Base-by-base conservation (phyloP, 2,113 vertebrate species). In the Struthio camelus region DNA sequence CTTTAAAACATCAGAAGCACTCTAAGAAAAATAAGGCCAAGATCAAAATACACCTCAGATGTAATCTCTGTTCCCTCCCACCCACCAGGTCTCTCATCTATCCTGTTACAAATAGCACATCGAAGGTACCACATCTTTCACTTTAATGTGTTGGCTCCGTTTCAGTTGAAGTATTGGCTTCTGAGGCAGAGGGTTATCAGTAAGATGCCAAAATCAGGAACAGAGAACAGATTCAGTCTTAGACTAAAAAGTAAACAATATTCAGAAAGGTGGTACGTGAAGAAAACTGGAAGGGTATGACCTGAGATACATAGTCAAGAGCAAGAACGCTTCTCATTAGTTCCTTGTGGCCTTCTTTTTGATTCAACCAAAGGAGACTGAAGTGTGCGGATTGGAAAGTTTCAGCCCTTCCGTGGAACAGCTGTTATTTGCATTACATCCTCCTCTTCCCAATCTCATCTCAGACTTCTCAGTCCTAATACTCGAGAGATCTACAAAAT, bases 31-130 rank as follows among this genome's bases (percentile, higher is more conserved):
- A 62, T 30, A 77, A 69, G 56, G 79, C 10, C 36, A 36, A 58
- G 19, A 3, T 69, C n/a, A 79, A 42, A 42, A 40, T 23, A 34
- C 4, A 58, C 7, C 14, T 67, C 42, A 36, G 65, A n/a, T 77
- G 5, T 6, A 4, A 17, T 24, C 54, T 3, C 53, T 6, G 10
- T 48, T 73, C 80, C 34, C 51, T 40, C 56, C 62, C 34, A 71
- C 16, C 8, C 64, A 67, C 54, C 36, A 11, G 19, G 75, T 59
- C 23, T 44, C 71, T 79, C 73, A 36, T 40, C 56, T 59, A 46
- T n/a, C 50, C n/a, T 1, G 3, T n/a, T 22, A 40, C 59, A 48
- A 80, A 44, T 15, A 53, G 8, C 48, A 38, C 1, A 0, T 4
- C 38, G 27, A 25, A 51, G 51, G 38, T 4, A 59, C 48, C 23